Evolutionary conservation across 2,113 vertebrate species (phyloP).

Genomic region (Brachirus orientalis): DNA sequence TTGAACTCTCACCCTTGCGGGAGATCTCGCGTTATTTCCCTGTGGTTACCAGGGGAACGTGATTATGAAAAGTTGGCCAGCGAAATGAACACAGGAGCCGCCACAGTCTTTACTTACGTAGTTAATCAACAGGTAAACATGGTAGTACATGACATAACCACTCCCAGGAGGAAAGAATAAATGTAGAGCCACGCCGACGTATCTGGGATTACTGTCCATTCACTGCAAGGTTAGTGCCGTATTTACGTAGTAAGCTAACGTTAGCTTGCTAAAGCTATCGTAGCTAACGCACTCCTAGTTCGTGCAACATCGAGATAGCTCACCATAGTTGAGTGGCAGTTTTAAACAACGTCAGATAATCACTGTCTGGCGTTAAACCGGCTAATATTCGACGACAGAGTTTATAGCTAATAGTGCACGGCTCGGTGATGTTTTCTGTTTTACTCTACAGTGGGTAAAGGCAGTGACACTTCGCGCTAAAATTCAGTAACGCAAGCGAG

Average conservation of each 20-base stretch:
- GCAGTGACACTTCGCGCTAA: constrained; percentile 57
- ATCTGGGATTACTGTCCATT: background rate
- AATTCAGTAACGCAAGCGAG: constrained; percentile 51
- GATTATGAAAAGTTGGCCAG: constrained; percentile 62
- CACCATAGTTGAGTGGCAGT: background rate
- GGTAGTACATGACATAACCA: background rate
- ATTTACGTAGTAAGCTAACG: constrained; percentile 19
- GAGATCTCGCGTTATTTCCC: constrained; percentile 74
- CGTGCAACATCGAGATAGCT: background rate
- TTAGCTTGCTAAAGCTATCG: constrained; percentile 52
- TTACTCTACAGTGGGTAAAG: constrained; percentile 16
- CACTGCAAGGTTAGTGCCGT: constrained; percentile 34
- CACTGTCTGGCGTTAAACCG: background rate
- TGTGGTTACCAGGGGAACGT: constrained; percentile 77
- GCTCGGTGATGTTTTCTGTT: constrained; percentile 14
- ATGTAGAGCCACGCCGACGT: constrained; percentile 1
- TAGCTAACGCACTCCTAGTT: constrained; percentile 31
- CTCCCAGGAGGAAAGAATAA: background rate
- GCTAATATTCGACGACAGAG: background rate
- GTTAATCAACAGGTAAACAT: background rate
- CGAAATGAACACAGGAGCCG: background rate
- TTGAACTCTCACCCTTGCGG: background rate
- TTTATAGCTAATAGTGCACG: constrained; percentile 8
- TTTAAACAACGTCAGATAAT: background rate
- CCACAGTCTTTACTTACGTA: background rate